Base-by-base conservation (phyloP, 2,888 invertebrate genomes). In the Eucera pruinosa region DNA sequence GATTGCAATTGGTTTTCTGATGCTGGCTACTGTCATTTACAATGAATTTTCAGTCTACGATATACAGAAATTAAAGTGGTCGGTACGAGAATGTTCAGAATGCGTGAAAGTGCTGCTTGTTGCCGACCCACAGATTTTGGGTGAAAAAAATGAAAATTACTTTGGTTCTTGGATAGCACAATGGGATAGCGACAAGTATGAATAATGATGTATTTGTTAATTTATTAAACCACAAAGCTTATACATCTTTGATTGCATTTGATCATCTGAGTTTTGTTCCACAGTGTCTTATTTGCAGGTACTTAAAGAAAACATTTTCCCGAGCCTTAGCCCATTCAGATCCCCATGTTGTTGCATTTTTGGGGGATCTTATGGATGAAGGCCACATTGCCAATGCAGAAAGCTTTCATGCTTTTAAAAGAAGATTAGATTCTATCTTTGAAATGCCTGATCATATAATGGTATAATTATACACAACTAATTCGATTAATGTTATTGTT, bases 301-400 rank as follows among this genome's bases (percentile, higher is more conserved):
- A 96, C 92, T 92, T 98, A 66, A 93, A 93, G 41, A 95, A 95
- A 88, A 97, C 98, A 45, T 99, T 97, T 91, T 92, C 93, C 15
- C 93, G 95, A 81, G 98, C 96, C 2, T 91, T 95, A 43, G 92
- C 94, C 45, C 95, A 96, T 90, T 94, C 96, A 52, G 93, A 96
- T 83, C 98, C 99, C 9, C 95, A 98, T 92, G 94, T 97, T 15
- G 94, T 99, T 58, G 94, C 97, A 52, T 99, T 97, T 93, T 93
- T 99, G 68, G 99, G 99, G 1, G 99, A 99, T 92, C 93, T 99
- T 60, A 96, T 98, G 93, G 98, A 99, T 90, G 99, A 99, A 93
- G 99, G 98, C 0, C 97, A 97, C 72, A 94, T 95, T 73, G 95
- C 98, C 1, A 94, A 94, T 2, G 93, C 94, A 73, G 93, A 94